phyloP scores from a whole-genome alignment of 2,888 invertebrate genomes.

The Auanema sp. region DNA sequence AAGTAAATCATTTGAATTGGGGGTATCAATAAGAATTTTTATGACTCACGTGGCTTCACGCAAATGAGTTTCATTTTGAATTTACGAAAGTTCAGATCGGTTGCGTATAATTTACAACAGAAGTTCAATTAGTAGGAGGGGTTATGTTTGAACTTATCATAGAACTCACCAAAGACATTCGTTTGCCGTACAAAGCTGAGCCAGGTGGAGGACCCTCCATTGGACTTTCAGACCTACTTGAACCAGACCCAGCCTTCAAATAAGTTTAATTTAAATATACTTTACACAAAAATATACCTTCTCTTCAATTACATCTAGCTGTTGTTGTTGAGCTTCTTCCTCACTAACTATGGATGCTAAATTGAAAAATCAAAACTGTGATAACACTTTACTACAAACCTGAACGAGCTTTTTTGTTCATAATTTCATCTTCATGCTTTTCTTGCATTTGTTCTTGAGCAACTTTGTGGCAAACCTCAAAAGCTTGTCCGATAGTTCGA shows the following conservation, averaged over 20 bases:
- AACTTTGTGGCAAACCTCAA: conserved; percentile 88
- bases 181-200: conserved; percentile 46
- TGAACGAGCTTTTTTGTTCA: conserved; percentile 34
- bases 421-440: conserved; percentile 48
- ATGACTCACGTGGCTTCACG: too few species aligned
- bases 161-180: conserved; percentile 40
- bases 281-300: conserved; percentile 8
- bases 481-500: conserved; percentile 96
- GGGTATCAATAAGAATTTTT: too few species aligned
- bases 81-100: not conserved
- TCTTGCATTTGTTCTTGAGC: conserved; percentile 63
- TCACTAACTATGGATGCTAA: conserved; percentile 41
- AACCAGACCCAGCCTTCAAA: too few species aligned
- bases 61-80: too few species aligned
- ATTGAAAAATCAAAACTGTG: not conserved
- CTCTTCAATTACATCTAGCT: conserved; percentile 44
- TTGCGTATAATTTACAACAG: not conserved
- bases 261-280: too few species aligned
- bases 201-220: conserved; percentile 42
- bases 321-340: conserved; percentile 27
- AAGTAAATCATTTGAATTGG: too few species aligned
- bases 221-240: conserved; percentile 33
- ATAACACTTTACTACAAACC: not conserved
- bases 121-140: conserved; percentile 1
- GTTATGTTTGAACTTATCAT: too few species aligned